These are phyloP conservation scores for Sepioteuthis lessoniana DNA, from an alignment of 2,888 invertebrate genomes.

Conservation along the genomic window DNA sequence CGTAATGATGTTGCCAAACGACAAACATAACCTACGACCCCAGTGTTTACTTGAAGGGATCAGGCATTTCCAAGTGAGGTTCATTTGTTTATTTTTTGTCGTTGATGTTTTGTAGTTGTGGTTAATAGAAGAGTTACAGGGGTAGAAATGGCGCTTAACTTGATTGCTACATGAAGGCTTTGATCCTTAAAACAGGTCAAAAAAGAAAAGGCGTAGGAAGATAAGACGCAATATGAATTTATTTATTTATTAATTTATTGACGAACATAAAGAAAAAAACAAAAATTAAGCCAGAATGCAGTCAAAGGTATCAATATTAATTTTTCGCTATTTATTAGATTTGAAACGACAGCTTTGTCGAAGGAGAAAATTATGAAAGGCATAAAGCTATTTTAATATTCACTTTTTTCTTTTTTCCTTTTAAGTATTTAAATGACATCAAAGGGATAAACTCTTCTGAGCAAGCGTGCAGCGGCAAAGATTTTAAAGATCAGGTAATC, in stretches of 20 bases:
- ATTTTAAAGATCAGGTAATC: not conserved
- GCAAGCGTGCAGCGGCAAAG: not conserved
- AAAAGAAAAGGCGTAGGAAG: not conserved
- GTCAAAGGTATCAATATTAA: not conserved
- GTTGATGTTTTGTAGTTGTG: not conserved
- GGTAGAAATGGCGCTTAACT: not conserved
- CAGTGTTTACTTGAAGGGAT: not conserved
- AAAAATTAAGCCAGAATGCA: too few species aligned
- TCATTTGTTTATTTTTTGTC: not conserved
- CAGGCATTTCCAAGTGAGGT: not conserved
- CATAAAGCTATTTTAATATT: not conserved
- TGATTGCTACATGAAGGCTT: not conserved
- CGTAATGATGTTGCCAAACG: not conserved
- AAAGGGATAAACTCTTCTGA: not conserved
- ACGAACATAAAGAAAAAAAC: too few species aligned
- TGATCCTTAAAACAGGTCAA: not conserved
- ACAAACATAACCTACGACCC: not conserved
- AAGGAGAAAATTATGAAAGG: not conserved
- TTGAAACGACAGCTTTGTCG: not conserved
- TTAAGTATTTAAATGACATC: not conserved
- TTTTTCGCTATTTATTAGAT: not conserved
- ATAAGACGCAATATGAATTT: not conserved
- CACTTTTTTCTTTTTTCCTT: not conserved
- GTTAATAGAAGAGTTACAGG: not conserved
- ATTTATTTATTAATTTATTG: not conserved